Evolutionary conservation across 2,888 invertebrate species (phyloP), one percentile per base, ranked within the genome.

Genomic region (Theodoxus fluviatilis): DNA sequence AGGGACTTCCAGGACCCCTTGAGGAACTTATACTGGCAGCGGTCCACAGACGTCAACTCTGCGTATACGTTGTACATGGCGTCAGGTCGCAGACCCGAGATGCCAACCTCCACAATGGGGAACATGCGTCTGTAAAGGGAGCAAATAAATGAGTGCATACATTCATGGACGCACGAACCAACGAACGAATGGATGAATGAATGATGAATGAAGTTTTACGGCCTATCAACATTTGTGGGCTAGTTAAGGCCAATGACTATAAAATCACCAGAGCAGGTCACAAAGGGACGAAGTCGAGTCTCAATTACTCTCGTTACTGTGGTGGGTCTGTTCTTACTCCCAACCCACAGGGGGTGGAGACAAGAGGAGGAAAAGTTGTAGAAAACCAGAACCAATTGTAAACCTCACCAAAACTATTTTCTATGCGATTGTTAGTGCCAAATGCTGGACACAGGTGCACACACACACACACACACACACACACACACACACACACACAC

Each of bases 71-170:
- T 63, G 67, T 79, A 80, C 43, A 75, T 40, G 12, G 37, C 66
- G 4, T 67, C 38, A 0, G 73, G 59, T 4, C 73, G 59, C 37
- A 80, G 71, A 7, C 79, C 80, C 7, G 63, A 40, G 15, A 78
- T 64, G 0, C 74, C 69, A 0, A 80, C 59, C 4, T 73, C 65
- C 2, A 80, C 71, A 59, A 76, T 76, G 4, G 80, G 80, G 40
- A 79, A 80, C 80, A 80, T 80, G n/a, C 79, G 75, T 47, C 80
- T 80, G 75, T 25, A 72, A 72, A 9, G n/a, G 25, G 64, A 55
- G 9, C 12, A 57, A 40, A 33, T 40, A 33, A 67, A 2, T 40
- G 55, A 67, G 15, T 9, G 9, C 4, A 61, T 7, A 33, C 18
- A 61, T 61, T 12, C 12, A 57, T 28, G 25, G 22, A 65, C 12